Conservation (phyloP, 2,888 invertebrate species). For the Dynastes grantii region DNA sequence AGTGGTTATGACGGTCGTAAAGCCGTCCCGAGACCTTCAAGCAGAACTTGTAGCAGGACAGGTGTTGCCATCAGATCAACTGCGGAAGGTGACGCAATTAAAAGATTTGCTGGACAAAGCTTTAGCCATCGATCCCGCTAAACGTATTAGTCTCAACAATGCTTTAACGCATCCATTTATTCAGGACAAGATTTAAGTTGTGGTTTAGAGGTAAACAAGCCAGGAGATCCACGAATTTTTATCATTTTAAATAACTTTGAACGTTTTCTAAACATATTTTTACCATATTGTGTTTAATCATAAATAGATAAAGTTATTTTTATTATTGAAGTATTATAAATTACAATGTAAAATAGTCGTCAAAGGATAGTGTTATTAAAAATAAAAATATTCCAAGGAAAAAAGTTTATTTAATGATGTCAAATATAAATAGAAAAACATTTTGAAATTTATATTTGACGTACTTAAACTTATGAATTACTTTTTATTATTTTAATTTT, state of each 20-base stretch:
- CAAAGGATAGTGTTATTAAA: slow-evolving; percentile 47
- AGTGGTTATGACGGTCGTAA: slow-evolving; percentile 94
- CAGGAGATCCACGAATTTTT: slow-evolving; percentile 56
- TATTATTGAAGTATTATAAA: slow-evolving; percentile 47
- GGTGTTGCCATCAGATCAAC: slow-evolving; percentile 89
- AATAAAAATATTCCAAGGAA: slow-evolving; percentile 48
- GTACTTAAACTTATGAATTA: slow-evolving; percentile 40
- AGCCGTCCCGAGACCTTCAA: slow-evolving; percentile 88
- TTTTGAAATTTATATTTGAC: slow-evolving; percentile 53
- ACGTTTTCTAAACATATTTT: slow-evolving; percentile 49
- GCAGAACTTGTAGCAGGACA: slow-evolving; percentile 92
- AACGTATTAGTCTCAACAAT: slow-evolving; percentile 94
- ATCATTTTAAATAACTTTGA: slow-evolving; percentile 48
- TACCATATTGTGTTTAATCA: slow-evolving; percentile 42
- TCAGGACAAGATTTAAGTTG: slow-evolving; percentile 87
- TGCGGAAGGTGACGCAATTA: slow-evolving; percentile 92
- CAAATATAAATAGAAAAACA: slow-evolving; percentile 51
- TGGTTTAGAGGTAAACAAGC: slow-evolving; percentile 61
- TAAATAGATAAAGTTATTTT: slow-evolving; percentile 48
- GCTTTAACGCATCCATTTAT: slow-evolving; percentile 96
- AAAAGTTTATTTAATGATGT: slow-evolving; percentile 51
- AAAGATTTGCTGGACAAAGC: slow-evolving; percentile 94
- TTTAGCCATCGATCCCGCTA: slow-evolving; percentile 92
- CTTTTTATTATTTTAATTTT: slow-evolving; percentile 57
- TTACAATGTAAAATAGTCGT: slow-evolving; percentile 44